These are phyloP conservation scores for Emydocephalus ijimae DNA, from an alignment of 2,113 vertebrate genomes.

Conservation along the genomic window DNA sequence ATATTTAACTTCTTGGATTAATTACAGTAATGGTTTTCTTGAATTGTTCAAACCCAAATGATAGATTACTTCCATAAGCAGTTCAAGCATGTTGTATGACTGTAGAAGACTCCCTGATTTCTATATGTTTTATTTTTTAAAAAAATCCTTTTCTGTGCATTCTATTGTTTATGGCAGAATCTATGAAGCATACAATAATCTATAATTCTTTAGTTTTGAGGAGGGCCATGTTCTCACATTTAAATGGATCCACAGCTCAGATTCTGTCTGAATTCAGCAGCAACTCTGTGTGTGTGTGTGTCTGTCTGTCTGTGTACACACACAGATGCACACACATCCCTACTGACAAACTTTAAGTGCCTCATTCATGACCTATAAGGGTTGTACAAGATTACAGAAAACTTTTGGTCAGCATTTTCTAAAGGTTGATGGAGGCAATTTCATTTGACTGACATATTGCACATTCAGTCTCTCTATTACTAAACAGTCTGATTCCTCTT, in stretches of 20 bases:
- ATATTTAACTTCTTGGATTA: background rate
- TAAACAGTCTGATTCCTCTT: background rate
- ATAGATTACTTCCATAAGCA: background rate
- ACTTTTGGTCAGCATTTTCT: background rate
- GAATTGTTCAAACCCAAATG: background rate
- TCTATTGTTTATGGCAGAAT: background rate
- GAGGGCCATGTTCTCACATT: background rate
- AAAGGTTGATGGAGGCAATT: background rate
- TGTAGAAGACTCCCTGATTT: background rate
- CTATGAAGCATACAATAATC: background rate
- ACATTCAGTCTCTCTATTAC: background rate
- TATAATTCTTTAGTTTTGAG: background rate
- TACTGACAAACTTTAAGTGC: background rate
- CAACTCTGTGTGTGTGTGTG: fast-evolving
- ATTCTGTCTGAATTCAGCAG: background rate
- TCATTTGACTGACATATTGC: background rate
- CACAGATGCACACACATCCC: background rate
- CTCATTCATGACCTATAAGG: background rate
- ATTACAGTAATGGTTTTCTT: background rate
- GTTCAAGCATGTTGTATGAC: background rate
- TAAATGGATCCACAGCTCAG: background rate
- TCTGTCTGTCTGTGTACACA: background rate
- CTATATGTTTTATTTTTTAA: background rate
- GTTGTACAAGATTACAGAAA: background rate
- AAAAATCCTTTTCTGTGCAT: background rate